Conservation (phyloP, 2,797 vertebrate genomes). For the Acrossocheilus fasciatus region DNA sequence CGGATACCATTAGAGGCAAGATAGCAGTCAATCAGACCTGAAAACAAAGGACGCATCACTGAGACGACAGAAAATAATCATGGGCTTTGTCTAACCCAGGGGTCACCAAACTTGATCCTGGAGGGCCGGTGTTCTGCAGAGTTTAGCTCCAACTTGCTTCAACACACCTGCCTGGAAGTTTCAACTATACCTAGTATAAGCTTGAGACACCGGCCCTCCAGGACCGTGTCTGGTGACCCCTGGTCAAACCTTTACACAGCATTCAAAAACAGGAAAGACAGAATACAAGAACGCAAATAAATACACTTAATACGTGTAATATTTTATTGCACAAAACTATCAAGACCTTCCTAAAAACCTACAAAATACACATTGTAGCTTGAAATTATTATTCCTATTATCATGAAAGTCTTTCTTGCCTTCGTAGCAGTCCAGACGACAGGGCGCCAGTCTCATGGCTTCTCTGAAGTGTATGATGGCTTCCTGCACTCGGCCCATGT, state of each 20-base stretch:
- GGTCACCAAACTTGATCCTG: no score
- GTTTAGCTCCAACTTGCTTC: no score
- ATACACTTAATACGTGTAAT: neutral
- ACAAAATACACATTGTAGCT: neutral
- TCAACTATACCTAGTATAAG: no score
- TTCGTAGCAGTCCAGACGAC: constrained; percentile 97
- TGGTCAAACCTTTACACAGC: neutral
- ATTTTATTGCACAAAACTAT: neutral
- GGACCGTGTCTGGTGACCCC: no score
- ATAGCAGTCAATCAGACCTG: constrained; percentile 98
- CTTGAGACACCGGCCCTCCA: no score
- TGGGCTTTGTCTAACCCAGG: neutral
- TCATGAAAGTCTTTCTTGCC: constrained; percentile 69
- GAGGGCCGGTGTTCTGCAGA: no score
- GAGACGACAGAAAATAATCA: neutral
- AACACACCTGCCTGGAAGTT: no score
- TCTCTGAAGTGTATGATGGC: constrained; percentile 98
- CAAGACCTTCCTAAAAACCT: neutral
- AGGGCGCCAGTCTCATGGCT: constrained; percentile 94
- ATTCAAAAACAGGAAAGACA: neutral
- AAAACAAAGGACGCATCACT: neutral
- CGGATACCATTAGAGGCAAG: constrained; percentile 95
- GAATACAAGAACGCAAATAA: neutral
- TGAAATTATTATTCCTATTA: neutral
- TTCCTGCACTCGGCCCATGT: constrained; percentile 97